Conservation (phyloP, 2,113 vertebrate genomes). For the Upupa epops region DNA sequence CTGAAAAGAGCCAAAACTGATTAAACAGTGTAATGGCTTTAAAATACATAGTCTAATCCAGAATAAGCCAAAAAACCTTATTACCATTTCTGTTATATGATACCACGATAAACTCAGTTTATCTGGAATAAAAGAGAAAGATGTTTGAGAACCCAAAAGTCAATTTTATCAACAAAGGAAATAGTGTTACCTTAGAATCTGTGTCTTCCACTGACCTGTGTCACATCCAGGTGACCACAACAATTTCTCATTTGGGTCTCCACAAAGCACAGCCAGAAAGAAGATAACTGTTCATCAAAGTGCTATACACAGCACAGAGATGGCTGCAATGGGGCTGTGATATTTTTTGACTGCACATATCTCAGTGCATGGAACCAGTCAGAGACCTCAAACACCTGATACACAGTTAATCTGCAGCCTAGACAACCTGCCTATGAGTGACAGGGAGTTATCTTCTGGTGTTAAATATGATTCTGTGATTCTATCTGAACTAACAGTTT, state of each 20-base stretch:
- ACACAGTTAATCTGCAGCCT: not conserved
- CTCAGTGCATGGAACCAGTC: not conserved
- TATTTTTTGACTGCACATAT: not conserved
- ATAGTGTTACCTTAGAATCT: not conserved
- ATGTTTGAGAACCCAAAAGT: not conserved
- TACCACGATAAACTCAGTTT: not conserved
- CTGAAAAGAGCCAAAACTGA: not conserved
- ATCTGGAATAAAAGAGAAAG: not conserved
- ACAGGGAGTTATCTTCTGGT: not conserved
- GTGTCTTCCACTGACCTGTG: not conserved
- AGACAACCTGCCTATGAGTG: not conserved
- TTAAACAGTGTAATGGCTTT: not conserved
- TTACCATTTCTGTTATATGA: not conserved
- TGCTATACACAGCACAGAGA: not conserved
- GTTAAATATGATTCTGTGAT: not conserved
- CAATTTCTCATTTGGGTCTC: not conserved
- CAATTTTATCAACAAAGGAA: no score
- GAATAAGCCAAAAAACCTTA: not conserved
- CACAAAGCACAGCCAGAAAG: not conserved
- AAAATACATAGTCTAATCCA: not conserved
- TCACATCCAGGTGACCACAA: not conserved
- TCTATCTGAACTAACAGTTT: not conserved
- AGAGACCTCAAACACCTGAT: not conserved
- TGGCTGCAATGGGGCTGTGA: fast-evolving
- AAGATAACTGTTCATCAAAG: not conserved